Evolutionary conservation across 2,113 vertebrate species (phyloP).

Genomic region (Hypanus sabinus): DNA sequence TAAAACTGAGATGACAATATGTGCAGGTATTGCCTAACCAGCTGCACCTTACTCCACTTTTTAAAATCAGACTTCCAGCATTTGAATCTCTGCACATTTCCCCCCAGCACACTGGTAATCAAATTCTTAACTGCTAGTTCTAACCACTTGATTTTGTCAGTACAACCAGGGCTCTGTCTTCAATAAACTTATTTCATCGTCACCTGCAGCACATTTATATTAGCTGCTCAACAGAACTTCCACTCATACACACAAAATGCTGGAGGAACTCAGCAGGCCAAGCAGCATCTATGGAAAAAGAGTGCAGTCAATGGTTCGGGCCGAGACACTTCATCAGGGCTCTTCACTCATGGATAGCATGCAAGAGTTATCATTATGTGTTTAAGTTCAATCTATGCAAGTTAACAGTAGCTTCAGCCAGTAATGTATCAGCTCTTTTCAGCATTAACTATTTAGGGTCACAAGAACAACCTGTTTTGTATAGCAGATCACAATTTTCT

Average conservation of each 20-base stretch:
- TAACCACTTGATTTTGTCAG: not conserved
- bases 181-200: not conserved
- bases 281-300: too few relatives aligned
- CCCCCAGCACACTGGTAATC: not conserved
- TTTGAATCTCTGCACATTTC: not conserved
- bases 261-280: too few relatives aligned
- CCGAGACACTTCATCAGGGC: too few relatives aligned
- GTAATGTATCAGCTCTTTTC: too few relatives aligned
- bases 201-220: not conserved
- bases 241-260: too few relatives aligned
- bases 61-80: not conserved
- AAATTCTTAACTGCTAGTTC: not conserved
- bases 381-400: too few relatives aligned
- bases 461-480: too few relatives aligned
- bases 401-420: too few relatives aligned
- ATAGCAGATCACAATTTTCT: too few relatives aligned
- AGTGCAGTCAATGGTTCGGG: too few relatives aligned
- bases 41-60: not conserved
- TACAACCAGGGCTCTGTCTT: not conserved
- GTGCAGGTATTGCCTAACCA: not conserved
- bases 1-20: not conserved
- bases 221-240: not conserved
- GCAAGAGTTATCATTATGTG: too few relatives aligned
- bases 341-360: not conserved
- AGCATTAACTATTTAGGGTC: too few relatives aligned